A percentile compares a stretch with the other conserved stretches of the same genome.
phyloP scores from a whole-genome alignment of 2,888 invertebrate genomes.

The Polydrusus tereticollis region DNA sequence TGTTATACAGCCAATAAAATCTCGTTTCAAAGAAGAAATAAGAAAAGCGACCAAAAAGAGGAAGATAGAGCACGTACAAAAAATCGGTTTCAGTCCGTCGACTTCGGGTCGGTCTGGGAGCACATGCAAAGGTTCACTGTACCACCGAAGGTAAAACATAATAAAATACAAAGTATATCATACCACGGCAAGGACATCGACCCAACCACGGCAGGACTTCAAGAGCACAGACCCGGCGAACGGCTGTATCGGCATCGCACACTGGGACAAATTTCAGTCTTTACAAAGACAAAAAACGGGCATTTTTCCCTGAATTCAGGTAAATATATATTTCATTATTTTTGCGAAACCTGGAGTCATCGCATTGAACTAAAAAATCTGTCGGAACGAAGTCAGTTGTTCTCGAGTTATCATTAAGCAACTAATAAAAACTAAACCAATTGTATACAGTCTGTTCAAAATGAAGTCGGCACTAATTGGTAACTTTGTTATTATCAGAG shows the following conservation, averaged over 20 bases:
- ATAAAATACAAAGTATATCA: constrained; percentile 51
- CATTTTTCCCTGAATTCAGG: neutral
- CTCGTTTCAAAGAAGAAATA: constrained; percentile 29
- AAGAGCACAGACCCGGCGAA: constrained; percentile 37
- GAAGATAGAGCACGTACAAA: constrained; percentile 37
- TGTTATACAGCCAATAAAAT: constrained; percentile 32
- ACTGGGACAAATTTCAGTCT: constrained; percentile 2
- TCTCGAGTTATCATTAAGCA: too few species aligned
- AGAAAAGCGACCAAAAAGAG: constrained; percentile 19
- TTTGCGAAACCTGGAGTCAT: too few species aligned
- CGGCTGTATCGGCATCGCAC: constrained; percentile 17
- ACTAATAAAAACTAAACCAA: too few species aligned
- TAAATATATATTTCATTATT: too few species aligned
- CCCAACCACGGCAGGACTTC: constrained; percentile 45
- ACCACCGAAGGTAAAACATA: constrained; percentile 50
- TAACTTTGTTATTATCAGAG: too few species aligned
- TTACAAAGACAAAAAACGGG: neutral
- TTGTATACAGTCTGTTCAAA: too few species aligned
- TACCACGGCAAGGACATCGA: constrained; percentile 51
- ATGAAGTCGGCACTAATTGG: too few species aligned
- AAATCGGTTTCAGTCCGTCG: constrained; percentile 45
- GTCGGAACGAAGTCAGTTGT: too few species aligned
- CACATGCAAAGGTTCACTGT: constrained; percentile 50
- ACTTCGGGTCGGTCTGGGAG: constrained; percentile 41
- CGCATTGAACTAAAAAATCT: too few species aligned